Percentiles rank a stretch among this genome's conserved stretches.
These are phyloP conservation scores for Gavia stellata DNA, from an alignment of 2,113 vertebrate genomes.

Conservation along the genomic window DNA sequence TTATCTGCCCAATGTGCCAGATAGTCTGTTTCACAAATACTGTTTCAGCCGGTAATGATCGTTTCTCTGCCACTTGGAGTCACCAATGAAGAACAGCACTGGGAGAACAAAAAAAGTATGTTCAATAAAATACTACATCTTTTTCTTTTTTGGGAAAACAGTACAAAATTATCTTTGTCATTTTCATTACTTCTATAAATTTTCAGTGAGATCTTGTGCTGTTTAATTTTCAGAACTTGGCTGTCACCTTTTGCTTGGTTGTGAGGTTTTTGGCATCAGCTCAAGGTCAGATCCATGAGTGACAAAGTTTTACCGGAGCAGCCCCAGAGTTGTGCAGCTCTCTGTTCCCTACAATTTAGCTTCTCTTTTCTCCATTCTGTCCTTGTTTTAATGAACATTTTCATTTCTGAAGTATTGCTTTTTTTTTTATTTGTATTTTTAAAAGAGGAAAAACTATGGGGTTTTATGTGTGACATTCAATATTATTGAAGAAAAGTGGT, in stretches of 20 bases:
- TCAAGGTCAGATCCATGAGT: not conserved
- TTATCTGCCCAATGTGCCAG: not conserved
- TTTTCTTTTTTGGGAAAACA: not conserved
- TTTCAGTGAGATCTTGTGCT: not conserved
- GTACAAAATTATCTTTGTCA: not conserved
- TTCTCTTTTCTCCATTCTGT: not conserved
- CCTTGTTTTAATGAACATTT: not conserved
- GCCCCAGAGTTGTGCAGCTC: not conserved
- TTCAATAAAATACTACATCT: not conserved
- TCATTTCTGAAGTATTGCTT: not conserved
- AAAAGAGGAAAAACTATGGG: not conserved
- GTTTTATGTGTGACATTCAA: not conserved
- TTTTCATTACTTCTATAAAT: not conserved
- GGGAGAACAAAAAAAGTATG: not conserved
- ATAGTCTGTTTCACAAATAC: not conserved
- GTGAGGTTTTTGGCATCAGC: not conserved
- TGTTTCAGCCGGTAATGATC: not conserved
- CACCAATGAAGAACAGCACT: not conserved
- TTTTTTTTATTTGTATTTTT: not conserved
- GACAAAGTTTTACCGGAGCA: not conserved
- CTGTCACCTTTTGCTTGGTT: not conserved
- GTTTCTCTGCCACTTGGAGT: not conserved
- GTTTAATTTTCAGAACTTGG: not conserved
- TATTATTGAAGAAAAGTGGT: not conserved
- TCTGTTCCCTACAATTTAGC: not conserved